Evolutionary conservation across 2,113 vertebrate genomes (phyloP), one percentile per base, ranked within the genome.

Genomic region (Nanorana parkeri): DNA sequence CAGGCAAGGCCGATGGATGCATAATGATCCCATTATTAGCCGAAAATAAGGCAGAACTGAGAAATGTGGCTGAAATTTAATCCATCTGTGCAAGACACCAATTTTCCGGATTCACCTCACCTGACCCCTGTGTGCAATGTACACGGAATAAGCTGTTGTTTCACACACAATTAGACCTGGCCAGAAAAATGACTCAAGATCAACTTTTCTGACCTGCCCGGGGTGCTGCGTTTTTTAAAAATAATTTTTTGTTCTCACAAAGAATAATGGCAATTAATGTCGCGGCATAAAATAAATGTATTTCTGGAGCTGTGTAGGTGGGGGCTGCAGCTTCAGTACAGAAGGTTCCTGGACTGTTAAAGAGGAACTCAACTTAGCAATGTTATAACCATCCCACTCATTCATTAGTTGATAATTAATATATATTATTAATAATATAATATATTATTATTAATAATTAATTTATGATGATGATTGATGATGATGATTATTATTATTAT

Each of bases 161-260:
- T 54, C 76, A 66, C 61, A 54, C 36, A 78, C 64, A 64, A 78
- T 78, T 78, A 78, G 28, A 65, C 20, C 64, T 55, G 76, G 54
- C 23, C n/a, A 54, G 29, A n/a, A 54, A 29, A 54, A n/a, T 7
- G 41, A 69, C 36, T 47, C n/a, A 0, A n/a, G 13, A 21, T 51
- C 36, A 10, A 4, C 8, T 16, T 7, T 47, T 23, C 5, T 36
- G 29, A 36, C 29, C 56, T 15, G 28, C 55, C 28, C 8, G 54
- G 0, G 6, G n/a, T 20, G 15, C 32, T 1, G 54, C 26, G 11
- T 36, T 36, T 36, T 32, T 3, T 32, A n/a, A n/a, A n/a, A n/a
- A n/a, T 32, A 3, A 32, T 32, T 32, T 52, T 73, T 20, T 20
- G 1, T 28, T 16, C 71, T 15, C 54, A 15, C 4, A 13, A 24